Base-by-base conservation (phyloP, 2,113 vertebrate genomes). In the Melozone crissalis region DNA sequence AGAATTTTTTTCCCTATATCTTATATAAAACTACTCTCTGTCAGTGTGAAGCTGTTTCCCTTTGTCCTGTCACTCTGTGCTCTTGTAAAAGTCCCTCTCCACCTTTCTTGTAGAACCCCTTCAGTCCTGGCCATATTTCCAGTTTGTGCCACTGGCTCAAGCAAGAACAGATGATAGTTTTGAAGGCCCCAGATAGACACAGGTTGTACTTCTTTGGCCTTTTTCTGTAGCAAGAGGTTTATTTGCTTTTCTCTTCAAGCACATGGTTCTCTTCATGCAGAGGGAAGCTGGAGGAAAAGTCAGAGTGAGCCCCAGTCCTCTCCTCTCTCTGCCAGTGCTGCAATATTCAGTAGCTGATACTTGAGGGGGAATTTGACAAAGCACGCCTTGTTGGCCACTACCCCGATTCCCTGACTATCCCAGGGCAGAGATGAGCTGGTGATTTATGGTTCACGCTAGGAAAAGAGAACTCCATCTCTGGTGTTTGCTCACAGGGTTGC, bases 181-280 rank as follows among this genome's bases (percentile, higher is more conserved):
- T 15, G 49, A 59, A 61, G 15, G 21, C 22, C 26, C 9, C 28
- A 49, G 0, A 0, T 14, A 20, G 5, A 2, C 0, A 0, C 0
- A 1, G n/a, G 14, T 24, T 49, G 17, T 33, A 13, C 15, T 74
- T 14, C 37, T 73, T n/a, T 9, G 17, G 26, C 21, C 13, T 62
- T 57, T 35, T 37, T 11, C 51, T 77, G 20, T 23, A 62, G 44
- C 2, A 2, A 69, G 63, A 52, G 8, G 47, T 61, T 52, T 63
- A 13, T 52, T 79, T 78, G 21, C 26, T 54, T 57, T 73, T 44
- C 39, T 39, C 12, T 62, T 74, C 9, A 28, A 43, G 22, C 15
- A 0, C 21, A 2, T 5, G 18, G 20, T 55, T 9, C 5, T 68
- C 7, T 37, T 78, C 7, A 3, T 4, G 2, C 0, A 35, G 33